A percentile compares a stretch with the other conserved stretches of the same genome.
phyloP scores from a whole-genome alignment of 2,797 vertebrate species.

The Protonibea diacanthus region DNA sequence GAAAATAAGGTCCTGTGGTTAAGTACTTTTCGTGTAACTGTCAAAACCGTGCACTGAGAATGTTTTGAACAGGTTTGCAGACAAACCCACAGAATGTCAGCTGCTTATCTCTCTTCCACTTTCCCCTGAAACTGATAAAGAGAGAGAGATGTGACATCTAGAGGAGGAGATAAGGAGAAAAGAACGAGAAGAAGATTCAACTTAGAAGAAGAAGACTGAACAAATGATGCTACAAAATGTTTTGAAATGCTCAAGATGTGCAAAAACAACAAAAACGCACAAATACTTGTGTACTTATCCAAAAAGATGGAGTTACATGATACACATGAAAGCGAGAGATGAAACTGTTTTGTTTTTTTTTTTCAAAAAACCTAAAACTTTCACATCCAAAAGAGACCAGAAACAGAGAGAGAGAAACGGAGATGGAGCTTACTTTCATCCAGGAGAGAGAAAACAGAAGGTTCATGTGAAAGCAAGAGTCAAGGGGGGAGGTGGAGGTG shows the following conservation, averaged over 20 bases:
- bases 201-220: background rate
- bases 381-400: conserved; percentile 71
- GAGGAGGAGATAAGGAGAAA: background rate
- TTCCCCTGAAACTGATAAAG: conserved; percentile 40
- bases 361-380: conserved; percentile 52
- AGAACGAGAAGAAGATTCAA: background rate
- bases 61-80: conserved; percentile 26
- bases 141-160: background rate
- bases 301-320: conserved; percentile 2
- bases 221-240: background rate
- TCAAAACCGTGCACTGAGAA: conserved; percentile 25
- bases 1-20: background rate
- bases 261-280: background rate
- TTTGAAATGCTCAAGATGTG: background rate
- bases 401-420: conserved; percentile 68
- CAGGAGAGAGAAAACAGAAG: conserved; percentile 36
- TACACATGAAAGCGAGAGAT: conserved; percentile 69
- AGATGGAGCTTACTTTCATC: conserved; percentile 47
- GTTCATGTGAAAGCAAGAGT: conserved; percentile 61
- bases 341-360: conserved; percentile 58
- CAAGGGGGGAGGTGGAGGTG: background rate
- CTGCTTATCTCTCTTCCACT: conserved; percentile 45
- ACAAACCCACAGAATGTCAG: conserved; percentile 29
- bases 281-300: background rate
- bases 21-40: background rate